These are phyloP conservation scores for Enteromius argenteus DNA, from an alignment of 2,797 vertebrate genomes.

Conservation along the genomic window DNA sequence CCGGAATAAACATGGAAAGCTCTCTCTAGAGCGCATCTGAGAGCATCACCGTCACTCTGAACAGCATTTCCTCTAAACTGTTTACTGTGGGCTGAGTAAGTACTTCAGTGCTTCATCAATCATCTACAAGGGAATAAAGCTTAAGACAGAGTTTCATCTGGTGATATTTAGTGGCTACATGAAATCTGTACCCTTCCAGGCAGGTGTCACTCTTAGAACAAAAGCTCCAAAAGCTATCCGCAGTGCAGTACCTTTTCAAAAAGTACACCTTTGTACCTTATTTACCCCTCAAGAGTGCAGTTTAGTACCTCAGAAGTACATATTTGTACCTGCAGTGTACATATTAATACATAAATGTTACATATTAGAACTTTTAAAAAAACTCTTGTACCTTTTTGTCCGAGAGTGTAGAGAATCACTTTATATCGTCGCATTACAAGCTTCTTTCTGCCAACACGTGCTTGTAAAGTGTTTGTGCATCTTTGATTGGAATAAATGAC, in stretches of 20 bases:
- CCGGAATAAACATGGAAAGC: not conserved
- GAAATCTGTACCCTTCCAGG: not conserved
- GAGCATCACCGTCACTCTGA: not conserved
- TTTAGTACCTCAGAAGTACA: not conserved
- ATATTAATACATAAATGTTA: not conserved
- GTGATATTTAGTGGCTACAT: not conserved
- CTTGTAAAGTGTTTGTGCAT: not conserved
- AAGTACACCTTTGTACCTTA: not conserved
- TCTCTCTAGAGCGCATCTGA: not conserved
- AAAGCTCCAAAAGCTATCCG: not conserved
- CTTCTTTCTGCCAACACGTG: not conserved
- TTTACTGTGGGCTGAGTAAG: too few relatives aligned
- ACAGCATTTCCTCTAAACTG: not conserved
- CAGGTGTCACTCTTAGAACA: not conserved
- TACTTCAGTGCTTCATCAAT: not conserved
- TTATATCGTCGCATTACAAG: not conserved
- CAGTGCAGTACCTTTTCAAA: not conserved
- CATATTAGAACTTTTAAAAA: not conserved
- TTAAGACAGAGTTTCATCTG: not conserved
- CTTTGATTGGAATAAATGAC: not conserved
- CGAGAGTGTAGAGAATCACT: not conserved
- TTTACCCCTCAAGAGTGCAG: not conserved
- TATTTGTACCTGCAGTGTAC: not conserved
- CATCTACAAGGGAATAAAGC: too few relatives aligned
- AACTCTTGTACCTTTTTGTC: not conserved